Percentiles rank a stretch among this genome's conserved stretches.
These are phyloP conservation scores for Sclerurus mexicanus DNA, from an alignment of 2,113 vertebrate species.

Conservation along the genomic window DNA sequence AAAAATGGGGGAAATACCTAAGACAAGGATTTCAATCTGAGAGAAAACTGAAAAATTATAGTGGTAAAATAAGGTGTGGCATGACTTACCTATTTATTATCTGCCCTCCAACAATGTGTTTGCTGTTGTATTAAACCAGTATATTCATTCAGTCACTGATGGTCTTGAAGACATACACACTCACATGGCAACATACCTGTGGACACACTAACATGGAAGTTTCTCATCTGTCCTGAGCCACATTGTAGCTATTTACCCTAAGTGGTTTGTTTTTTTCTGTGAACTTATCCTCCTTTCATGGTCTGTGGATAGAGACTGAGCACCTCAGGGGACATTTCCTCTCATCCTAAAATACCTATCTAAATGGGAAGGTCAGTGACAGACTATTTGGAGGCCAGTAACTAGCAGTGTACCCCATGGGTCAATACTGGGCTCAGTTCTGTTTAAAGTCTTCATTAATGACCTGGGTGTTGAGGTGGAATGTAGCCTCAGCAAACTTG, in stretches of 20 bases:
- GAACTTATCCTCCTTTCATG: not conserved
- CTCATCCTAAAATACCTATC: not conserved
- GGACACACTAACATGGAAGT: not conserved
- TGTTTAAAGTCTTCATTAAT: not conserved
- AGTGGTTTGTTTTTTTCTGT: not conserved
- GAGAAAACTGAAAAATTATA: not conserved
- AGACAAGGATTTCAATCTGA: not conserved
- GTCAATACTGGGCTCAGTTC: accelerated
- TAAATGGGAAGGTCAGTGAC: not conserved
- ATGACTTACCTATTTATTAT: not conserved
- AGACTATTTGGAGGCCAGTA: not conserved
- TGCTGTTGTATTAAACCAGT: not conserved
- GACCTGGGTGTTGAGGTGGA: not conserved
- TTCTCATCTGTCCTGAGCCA: not conserved
- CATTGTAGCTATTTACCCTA: not conserved
- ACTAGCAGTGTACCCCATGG: not conserved
- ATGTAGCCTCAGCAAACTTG: not conserved
- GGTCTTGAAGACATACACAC: not conserved
- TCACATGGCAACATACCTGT: not conserved
- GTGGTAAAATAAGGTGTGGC: not conserved
- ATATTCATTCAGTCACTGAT: not conserved
- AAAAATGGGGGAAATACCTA: not conserved
- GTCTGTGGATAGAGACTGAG: not conserved
- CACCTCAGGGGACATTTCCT: not conserved
- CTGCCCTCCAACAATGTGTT: not conserved